phyloP scores from a whole-genome alignment of 2,113 vertebrate genomes.

The Xiphophorus couchianus region DNA sequence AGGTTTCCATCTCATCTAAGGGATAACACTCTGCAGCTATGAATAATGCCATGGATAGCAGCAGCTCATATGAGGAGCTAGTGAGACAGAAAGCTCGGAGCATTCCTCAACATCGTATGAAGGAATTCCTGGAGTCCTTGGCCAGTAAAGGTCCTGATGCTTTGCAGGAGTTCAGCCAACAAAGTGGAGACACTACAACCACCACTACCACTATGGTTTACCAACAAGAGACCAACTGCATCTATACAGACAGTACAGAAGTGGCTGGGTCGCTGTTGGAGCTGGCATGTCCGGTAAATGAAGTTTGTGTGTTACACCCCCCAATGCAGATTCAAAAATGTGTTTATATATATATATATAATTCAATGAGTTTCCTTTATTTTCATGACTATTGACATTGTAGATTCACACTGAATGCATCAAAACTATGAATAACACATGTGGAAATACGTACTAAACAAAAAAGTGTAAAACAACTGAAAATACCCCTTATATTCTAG shows the following conservation, averaged over 20 bases:
- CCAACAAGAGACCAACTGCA: conserved; percentile 95
- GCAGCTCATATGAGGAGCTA: conserved; percentile 95
- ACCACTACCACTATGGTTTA: conserved; percentile 93
- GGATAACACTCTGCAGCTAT: conserved; percentile 45
- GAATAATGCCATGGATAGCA: conserved; percentile 76
- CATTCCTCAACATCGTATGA: conserved; percentile 99
- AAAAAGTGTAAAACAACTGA: too few species aligned
- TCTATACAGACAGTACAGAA: conserved; percentile 99
- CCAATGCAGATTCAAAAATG: background rate
- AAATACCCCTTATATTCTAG: too few species aligned
- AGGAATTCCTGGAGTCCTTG: conserved; percentile 97
- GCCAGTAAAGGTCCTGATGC: conserved; percentile 95
- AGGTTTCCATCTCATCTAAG: conserved; percentile 11
- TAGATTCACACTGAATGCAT: too few species aligned
- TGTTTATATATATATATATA: too few species aligned
- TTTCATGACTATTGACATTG: too few species aligned
- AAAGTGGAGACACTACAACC: conserved; percentile 78
- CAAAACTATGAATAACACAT: too few species aligned
- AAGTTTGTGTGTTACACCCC: background rate
- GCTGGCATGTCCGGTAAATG: conserved; percentile 94
- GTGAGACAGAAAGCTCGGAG: conserved; percentile 96
- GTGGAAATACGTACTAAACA: too few species aligned
- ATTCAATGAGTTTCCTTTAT: too few species aligned
- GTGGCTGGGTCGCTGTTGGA: conserved; percentile 98
- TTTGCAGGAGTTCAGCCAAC: conserved; percentile 94